phyloP scores from a whole-genome alignment of 2,888 invertebrate genomes.

The Tortrix viridana region DNA sequence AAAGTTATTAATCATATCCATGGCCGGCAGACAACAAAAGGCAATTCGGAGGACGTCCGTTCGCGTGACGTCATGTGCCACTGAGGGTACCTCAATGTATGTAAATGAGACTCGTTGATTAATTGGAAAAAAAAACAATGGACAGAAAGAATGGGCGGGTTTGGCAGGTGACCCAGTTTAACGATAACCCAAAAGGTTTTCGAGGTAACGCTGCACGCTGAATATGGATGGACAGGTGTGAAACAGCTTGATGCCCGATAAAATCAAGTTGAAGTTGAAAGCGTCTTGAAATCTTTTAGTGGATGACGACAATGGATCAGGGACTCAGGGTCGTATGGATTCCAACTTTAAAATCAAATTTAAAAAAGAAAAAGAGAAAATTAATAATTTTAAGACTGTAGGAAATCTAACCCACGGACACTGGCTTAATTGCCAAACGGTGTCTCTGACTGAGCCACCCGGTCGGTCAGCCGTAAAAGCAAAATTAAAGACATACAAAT shows the following conservation, averaged over 20 bases:
- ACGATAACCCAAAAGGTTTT: constrained; percentile 10
- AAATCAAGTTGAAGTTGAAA: constrained; percentile 11
- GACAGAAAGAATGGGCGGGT: constrained; percentile 12
- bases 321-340: too few species aligned
- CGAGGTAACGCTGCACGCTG: not conserved
- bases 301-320: constrained; percentile 7
- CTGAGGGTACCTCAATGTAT: constrained; percentile 45
- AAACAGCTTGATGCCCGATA: constrained; percentile 2
- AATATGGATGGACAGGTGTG: constrained; percentile 23
- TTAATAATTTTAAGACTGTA: too few species aligned
- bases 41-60: constrained; percentile 52
- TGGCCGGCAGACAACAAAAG: constrained; percentile 63
- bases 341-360: constrained; percentile 1
- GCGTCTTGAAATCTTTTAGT: constrained; percentile 9
- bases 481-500: constrained; percentile 10
- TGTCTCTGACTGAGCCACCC: too few species aligned
- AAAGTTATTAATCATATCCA: constrained; percentile 46
- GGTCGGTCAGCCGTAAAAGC: too few species aligned
- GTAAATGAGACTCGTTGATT: constrained; percentile 25
- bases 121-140: constrained; percentile 23
- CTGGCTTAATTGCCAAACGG: too few species aligned
- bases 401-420: too few species aligned
- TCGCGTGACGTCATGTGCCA: constrained; percentile 59
- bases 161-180: constrained; percentile 12
- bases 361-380: too few species aligned